phyloP scores from a whole-genome alignment of 1,140 invertebrate species.

The Hycleus phaleratus region DNA sequence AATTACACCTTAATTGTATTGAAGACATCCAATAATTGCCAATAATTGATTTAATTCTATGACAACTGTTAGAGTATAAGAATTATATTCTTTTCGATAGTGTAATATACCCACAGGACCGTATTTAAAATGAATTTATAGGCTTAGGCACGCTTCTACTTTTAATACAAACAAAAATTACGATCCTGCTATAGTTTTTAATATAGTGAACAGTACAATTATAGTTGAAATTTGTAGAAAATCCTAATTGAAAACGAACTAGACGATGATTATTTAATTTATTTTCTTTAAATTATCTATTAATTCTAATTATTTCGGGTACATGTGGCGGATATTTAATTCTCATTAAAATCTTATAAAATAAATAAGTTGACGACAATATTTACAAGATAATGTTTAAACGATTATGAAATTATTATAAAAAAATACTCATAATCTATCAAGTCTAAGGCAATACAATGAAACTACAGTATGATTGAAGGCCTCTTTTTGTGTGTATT shows the following conservation, averaged over 20 bases:
- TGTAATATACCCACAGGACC: no score
- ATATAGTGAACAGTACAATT: no score
- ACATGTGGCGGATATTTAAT: slow-evolving; percentile 20
- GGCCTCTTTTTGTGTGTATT: slow-evolving; percentile 4
- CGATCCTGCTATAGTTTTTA: no score
- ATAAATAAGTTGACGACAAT: slow-evolving; percentile 2
- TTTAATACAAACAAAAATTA: no score
- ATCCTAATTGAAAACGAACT: not conserved
- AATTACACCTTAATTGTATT: not conserved
- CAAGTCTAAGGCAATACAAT: slow-evolving; percentile 6
- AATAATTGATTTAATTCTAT: not conserved
- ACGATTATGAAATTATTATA: slow-evolving; percentile 10
- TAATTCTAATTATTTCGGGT: slow-evolving; percentile 17
- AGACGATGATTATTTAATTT: not conserved
- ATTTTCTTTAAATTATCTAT: not conserved
- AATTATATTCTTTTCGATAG: no score
- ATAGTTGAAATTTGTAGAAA: no score
- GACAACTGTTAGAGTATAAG: no score
- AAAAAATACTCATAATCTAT: slow-evolving; percentile 7
- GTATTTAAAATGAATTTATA: no score
- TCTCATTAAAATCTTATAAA: not conserved
- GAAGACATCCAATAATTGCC: not conserved
- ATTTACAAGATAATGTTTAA: slow-evolving; percentile 10
- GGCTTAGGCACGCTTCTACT: no score
- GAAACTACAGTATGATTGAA: slow-evolving; percentile 5